Percentiles rank a stretch among this genome's conserved stretches.
Evolutionary conservation across 2,888 invertebrate species (phyloP).

Genomic region (Cosmia pyralina): DNA sequence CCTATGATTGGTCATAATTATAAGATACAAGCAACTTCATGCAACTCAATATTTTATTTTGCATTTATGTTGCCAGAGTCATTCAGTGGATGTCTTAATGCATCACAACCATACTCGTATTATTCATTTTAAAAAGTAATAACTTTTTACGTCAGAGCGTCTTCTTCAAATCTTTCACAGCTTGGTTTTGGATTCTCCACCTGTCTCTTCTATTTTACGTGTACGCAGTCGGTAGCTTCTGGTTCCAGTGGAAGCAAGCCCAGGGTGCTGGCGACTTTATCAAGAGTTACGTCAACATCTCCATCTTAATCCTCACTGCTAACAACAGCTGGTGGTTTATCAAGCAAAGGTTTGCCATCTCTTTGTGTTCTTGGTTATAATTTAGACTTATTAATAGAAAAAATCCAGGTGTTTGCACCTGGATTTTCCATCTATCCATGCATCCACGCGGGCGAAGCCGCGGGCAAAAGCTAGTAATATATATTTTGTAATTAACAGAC

Average conservation of each 20-base stretch:
- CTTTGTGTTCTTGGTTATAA: neutral
- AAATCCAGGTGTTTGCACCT: neutral
- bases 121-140: too few species aligned
- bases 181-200: conserved; percentile 78
- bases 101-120: too few species aligned
- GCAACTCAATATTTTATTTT: neutral
- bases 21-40: neutral
- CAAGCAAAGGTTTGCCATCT: conserved; percentile 70
- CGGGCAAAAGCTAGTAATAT: neutral
- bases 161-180: conserved; percentile 60
- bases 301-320: conserved; percentile 71
- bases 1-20: too few species aligned
- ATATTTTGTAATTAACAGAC: conserved; percentile 61
- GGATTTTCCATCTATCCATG: too few species aligned
- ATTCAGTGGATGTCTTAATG: neutral
- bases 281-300: conserved; percentile 79
- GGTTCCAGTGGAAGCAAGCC: conserved; percentile 76
- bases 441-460: too few species aligned
- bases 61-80: neutral
- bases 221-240: conserved; percentile 75
- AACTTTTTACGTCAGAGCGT: neutral
- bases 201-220: conserved; percentile 75
- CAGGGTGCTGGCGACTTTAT: conserved; percentile 72
- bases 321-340: conserved; percentile 81
- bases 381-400: neutral